A percentile compares a stretch with the other conserved stretches of the same genome.
These are phyloP conservation scores for Drymodes brunneopygia DNA, from an alignment of 2,113 vertebrate species.

Conservation along the genomic window DNA sequence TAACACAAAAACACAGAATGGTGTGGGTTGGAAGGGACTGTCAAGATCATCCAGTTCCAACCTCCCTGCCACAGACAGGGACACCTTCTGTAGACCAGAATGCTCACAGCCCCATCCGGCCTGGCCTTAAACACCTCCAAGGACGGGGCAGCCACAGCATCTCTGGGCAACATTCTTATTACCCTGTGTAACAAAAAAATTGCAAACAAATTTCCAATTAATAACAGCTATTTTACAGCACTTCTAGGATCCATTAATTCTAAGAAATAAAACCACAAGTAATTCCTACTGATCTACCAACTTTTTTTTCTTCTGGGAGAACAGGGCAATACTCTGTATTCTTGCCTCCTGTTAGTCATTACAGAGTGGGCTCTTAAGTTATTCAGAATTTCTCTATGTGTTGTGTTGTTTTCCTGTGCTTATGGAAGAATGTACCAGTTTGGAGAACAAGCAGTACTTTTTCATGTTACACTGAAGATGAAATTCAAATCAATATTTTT, in stretches of 20 bases:
- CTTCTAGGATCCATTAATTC: neutral
- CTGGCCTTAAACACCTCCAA: neutral
- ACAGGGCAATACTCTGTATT: neutral
- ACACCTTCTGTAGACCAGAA: neutral
- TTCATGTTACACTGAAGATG: neutral
- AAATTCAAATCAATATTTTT: slow-evolving; percentile 14
- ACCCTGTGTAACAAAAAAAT: neutral
- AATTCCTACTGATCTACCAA: neutral
- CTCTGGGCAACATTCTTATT: neutral
- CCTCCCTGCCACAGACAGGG: neutral
- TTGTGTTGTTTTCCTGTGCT: neutral
- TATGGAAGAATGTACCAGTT: neutral
- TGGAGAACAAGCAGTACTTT: slow-evolving; percentile 25
- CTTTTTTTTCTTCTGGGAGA: neutral
- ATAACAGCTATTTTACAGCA: neutral
- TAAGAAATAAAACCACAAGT: neutral
- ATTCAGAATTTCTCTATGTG: neutral
- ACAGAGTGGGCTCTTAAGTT: neutral
- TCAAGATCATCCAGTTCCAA: neutral
- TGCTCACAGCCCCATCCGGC: neutral
- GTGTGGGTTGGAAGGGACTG: neutral
- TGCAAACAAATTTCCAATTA: neutral
- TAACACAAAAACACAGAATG: neutral
- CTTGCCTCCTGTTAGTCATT: slow-evolving; percentile 17
- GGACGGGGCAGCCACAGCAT: neutral